Base-by-base conservation (phyloP, 2,888 invertebrate species). In the Ichneumoninae sp. region DNA sequence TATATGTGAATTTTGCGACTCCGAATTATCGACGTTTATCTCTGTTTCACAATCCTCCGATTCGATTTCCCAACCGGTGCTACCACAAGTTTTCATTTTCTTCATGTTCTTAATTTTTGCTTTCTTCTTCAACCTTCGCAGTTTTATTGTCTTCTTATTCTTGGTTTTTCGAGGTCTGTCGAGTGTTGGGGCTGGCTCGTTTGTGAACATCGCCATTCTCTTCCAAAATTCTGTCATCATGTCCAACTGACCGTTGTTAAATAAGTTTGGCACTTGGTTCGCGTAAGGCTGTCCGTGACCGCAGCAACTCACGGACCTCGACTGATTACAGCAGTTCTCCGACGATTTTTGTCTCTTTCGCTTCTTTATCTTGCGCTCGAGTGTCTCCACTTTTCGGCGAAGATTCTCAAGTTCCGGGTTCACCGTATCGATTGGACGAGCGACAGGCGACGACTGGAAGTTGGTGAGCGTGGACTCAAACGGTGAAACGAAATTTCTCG, bases 331-430 rank as follows among this genome's bases (percentile, higher is more conserved):
- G 22, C 83, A 85, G 63, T 50, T 68, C 2, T 26, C 50, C n/a
- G 30, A 36, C 16, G 22, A 47, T n/a, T 40, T 57, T 54, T 40
- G 36, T 63, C 74, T 86, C 16, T 70, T 77, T 36, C 86, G 81
- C 44, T 85, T 88, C 13, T 89, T 87, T 3, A 90, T n/a, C 76
- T 88, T 86, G 1, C 68, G 78, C 74, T 89, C 89, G 70, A 91
- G 79, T 5, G 16, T 83, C 30, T 83, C 78, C 4, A 91, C 22
- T 81, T 83, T 88, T 19, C 83, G 82, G 40, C 89, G 83, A 16
- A 91, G 44, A 5, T 81, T 83, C 4, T 87, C 83, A 13, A 91
- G 69, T 69, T 85, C 75, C 1, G 81, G 75, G 10, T 47, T 44
- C 6, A 50, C 40, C 3, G 26, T 8, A 0, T 74, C 26, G 63